phyloP scores from a whole-genome alignment of 2,888 invertebrate genomes.

The Margaritifera margaritifera region DNA sequence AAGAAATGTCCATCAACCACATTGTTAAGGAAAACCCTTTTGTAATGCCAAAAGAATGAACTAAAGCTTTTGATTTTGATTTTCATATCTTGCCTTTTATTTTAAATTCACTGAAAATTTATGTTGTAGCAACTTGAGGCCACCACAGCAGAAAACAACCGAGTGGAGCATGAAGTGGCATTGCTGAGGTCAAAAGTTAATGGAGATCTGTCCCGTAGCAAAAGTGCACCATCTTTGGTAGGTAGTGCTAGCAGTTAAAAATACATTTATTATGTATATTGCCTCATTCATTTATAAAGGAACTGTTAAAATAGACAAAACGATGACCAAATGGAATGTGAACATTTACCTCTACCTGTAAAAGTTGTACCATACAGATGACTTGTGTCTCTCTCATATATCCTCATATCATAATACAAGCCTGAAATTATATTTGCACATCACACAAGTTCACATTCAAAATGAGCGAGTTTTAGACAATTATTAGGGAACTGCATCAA shows the following conservation, averaged over 20 bases:
- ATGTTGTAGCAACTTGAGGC: constrained; percentile 80
- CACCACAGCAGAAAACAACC: constrained; percentile 91
- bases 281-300: neutral
- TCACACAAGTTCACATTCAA: too few species aligned
- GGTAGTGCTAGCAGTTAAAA: constrained; percentile 12
- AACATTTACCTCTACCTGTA: too few species aligned
- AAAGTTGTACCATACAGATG: too few species aligned
- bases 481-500: too few species aligned
- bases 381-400: too few species aligned
- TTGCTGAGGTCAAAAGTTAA: constrained; percentile 82
- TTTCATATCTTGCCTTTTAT: too few species aligned
- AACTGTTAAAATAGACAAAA: too few species aligned
- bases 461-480: too few species aligned
- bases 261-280: neutral
- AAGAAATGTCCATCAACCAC: neutral
- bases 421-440: too few species aligned
- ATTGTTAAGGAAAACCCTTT: too few species aligned
- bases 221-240: constrained; percentile 66
- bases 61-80: neutral
- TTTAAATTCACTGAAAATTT: neutral
- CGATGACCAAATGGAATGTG: too few species aligned
- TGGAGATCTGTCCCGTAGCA: constrained; percentile 61
- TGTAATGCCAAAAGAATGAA: neutral
- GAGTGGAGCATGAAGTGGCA: constrained; percentile 89
- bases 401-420: too few species aligned